phyloP scores from a whole-genome alignment of 2,888 invertebrate species.

The Malacosoma neustria region DNA sequence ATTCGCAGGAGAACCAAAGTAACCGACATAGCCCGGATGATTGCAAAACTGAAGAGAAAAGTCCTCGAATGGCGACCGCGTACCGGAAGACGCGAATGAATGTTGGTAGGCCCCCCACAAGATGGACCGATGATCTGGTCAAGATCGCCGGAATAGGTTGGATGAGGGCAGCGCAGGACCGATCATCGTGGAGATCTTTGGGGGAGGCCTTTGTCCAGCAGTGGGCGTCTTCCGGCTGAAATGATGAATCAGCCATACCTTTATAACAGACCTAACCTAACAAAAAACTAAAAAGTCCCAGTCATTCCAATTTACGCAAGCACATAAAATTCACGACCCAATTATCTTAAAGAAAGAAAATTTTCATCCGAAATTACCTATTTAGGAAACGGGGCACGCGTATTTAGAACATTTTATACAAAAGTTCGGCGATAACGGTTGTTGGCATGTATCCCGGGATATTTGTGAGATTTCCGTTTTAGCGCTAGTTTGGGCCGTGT shows the following conservation, averaged over 20 bases:
- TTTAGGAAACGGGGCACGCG: constrained; percentile 31
- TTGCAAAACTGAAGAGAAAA: too few species aligned
- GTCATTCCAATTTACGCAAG: constrained; percentile 33
- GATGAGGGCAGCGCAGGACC: too few species aligned
- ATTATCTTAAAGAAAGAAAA: constrained; percentile 33
- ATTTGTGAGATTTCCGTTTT: background rate
- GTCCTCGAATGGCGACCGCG: too few species aligned
- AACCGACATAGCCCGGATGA: too few species aligned
- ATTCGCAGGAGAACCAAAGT: too few species aligned
- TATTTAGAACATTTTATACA: constrained; percentile 25
- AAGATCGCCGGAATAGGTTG: too few species aligned
- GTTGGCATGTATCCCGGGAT: background rate
- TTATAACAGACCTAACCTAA: constrained; percentile 1
- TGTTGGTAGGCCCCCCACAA: too few species aligned
- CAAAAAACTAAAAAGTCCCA: constrained; percentile 23
- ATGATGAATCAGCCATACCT: background rate
- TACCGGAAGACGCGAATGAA: too few species aligned
- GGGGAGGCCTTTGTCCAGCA: background rate
- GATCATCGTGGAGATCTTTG: too few species aligned
- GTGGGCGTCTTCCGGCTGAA: too few species aligned
- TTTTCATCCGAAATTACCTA: constrained; percentile 34
- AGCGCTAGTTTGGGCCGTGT: background rate
- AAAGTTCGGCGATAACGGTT: constrained; percentile 18
- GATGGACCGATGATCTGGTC: too few species aligned
- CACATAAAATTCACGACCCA: constrained; percentile 35